These are phyloP conservation scores for Crepidodera aurea DNA, from an alignment of 2,888 invertebrate species.

Conservation along the genomic window DNA sequence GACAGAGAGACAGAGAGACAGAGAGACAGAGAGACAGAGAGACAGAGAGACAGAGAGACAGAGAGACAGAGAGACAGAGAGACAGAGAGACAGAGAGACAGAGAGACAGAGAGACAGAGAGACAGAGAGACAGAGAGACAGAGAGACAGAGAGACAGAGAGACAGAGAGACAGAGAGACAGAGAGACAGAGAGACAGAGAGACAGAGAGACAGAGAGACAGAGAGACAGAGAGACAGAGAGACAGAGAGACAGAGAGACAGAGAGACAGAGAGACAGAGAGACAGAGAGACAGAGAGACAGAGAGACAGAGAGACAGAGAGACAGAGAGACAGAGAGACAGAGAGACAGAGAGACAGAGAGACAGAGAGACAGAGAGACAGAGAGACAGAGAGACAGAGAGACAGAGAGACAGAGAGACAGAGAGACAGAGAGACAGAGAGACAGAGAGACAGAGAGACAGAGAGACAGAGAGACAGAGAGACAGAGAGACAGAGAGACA, in stretches of 20 bases:
- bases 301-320: constrained; percentile 33
- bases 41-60: constrained; percentile 32
- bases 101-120: constrained; percentile 33
- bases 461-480: constrained; percentile 33
- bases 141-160: constrained; percentile 33
- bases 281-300: constrained; percentile 33
- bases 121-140: constrained; percentile 33
- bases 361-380: constrained; percentile 28
- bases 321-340: constrained; percentile 33
- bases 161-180: constrained; percentile 34
- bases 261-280: constrained; percentile 15
- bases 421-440: constrained; percentile 33
- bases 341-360: constrained; percentile 32
- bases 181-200: constrained; percentile 33
- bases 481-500: constrained; percentile 33
- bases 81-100: constrained; percentile 33
- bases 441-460: constrained; percentile 33
- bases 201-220: constrained; percentile 34
- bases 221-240: constrained; percentile 33
- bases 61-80: constrained; percentile 31
- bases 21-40: constrained; percentile 33
- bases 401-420: constrained; percentile 31
- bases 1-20: constrained; percentile 27
- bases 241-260: constrained; percentile 23
- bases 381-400: constrained; percentile 28